Evolutionary conservation across 1,140 invertebrate genomes (phyloP).

Genomic region (Scylla paramamosain): DNA sequence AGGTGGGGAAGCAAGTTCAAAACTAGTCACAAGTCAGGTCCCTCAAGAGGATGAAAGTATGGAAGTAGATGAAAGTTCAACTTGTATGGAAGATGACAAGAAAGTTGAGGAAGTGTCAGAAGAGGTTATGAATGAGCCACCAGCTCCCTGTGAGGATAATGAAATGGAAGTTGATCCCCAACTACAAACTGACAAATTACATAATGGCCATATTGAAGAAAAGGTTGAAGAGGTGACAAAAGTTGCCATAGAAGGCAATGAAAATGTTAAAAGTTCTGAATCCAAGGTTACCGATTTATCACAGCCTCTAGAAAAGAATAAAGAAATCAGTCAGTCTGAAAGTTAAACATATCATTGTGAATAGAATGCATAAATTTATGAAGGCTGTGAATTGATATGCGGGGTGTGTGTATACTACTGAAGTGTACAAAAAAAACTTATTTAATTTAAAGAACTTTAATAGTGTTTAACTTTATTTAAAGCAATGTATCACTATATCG

Average conservation of each 20-base stretch:
- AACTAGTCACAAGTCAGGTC: background rate
- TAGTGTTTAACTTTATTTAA: conserved; percentile 41
- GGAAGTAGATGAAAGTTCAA: conserved; percentile 32
- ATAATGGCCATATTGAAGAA: conserved; percentile 25
- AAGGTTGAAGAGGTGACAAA: background rate
- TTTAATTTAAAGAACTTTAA: conserved; percentile 29
- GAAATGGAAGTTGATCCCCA: conserved; percentile 27
- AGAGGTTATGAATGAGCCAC: background rate
- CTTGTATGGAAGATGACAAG: background rate
- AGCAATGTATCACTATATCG: conserved; percentile 24
- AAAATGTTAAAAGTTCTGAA: background rate
- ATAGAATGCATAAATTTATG: conserved; percentile 28
- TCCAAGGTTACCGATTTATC: background rate
- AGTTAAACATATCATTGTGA: conserved; percentile 5
- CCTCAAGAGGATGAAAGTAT: background rate
- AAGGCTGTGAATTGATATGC: conserved; percentile 45
- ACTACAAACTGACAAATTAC: background rate
- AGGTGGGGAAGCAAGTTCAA: background rate
- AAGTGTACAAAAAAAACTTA: conserved; percentile 31
- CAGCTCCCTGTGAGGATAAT: background rate
- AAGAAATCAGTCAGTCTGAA: background rate
- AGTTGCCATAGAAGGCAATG: background rate
- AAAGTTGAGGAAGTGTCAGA: background rate
- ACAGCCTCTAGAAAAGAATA: background rate
- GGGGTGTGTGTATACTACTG: background rate